Conservation (phyloP, 2,113 vertebrate genomes). For the Acrocephalus arundinaceus region DNA sequence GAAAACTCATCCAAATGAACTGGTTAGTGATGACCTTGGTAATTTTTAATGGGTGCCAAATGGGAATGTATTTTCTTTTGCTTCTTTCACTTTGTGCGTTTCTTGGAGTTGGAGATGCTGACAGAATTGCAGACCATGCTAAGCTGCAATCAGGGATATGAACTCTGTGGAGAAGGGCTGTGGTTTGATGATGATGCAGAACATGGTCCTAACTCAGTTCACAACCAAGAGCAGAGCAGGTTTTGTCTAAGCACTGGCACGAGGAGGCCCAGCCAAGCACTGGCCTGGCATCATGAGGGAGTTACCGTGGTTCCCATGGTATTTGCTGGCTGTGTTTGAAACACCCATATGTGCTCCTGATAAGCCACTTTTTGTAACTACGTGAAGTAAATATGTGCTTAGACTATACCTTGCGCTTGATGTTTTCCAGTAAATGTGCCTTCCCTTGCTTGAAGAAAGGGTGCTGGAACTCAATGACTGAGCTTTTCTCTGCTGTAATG, state of each 20-base stretch:
- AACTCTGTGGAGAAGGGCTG: not conserved
- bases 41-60: not conserved
- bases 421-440: conserved; percentile 66
- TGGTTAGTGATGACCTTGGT: not conserved
- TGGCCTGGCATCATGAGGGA: not conserved
- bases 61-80: not conserved
- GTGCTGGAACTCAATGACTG: conserved; percentile 73
- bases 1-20: not conserved
- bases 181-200: not conserved
- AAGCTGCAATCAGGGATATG: not conserved
- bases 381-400: not conserved
- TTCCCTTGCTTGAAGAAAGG: conserved; percentile 72
- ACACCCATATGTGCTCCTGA: not conserved
- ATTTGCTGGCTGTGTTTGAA: not conserved
- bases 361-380: not conserved
- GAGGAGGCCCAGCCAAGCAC: not conserved
- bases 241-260: not conserved
- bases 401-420: conserved; percentile 74
- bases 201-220: not conserved
- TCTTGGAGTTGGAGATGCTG: not conserved
- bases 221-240: not conserved
- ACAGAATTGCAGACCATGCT: not conserved
- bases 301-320: not conserved
- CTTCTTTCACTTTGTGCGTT: not conserved
- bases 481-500: conserved; percentile 42